These are phyloP conservation scores for Proteles cristata DNA, from an alignment of 2,113 vertebrate genomes.

Conservation along the genomic window DNA sequence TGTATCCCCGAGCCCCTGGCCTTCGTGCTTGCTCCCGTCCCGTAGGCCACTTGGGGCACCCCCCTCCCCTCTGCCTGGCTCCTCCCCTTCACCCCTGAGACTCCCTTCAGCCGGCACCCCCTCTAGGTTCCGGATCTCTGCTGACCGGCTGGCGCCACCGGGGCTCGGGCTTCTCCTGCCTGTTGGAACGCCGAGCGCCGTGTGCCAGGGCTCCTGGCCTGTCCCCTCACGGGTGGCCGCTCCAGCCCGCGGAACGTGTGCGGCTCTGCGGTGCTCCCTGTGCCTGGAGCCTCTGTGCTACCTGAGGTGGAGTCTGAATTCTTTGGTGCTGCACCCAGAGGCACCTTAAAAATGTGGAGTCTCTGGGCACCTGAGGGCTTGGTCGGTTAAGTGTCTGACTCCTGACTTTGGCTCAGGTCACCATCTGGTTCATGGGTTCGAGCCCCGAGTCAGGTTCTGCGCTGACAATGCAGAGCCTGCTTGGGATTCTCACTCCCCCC, in stretches of 20 bases:
- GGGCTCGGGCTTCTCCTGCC: neutral
- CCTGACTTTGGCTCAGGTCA: no score
- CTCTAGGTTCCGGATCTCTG: neutral
- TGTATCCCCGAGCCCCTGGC: neutral
- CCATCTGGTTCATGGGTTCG: no score
- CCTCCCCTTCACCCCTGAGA: rapidly evolving
- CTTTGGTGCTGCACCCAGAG: neutral
- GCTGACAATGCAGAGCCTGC: no score
- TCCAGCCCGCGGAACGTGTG: neutral
- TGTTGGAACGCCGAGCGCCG: rapidly evolving
- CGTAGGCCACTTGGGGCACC: neutral
- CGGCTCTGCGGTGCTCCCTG: neutral
- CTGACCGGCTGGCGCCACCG: rapidly evolving
- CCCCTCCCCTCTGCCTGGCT: neutral
- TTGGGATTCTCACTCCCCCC: no score
- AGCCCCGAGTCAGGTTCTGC: no score
- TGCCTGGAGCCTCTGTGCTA: no score
- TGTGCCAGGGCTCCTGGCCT: neutral
- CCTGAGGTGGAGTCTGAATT: no score
- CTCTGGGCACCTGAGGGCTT: no score
- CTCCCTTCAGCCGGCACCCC: neutral
- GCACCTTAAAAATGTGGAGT: neutral
- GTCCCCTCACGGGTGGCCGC: neutral
- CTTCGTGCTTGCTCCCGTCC: neutral
- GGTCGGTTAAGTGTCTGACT: no score